phyloP scores from a whole-genome alignment of 1,140 invertebrate genomes.

The Lasioglossum baleicum region DNA sequence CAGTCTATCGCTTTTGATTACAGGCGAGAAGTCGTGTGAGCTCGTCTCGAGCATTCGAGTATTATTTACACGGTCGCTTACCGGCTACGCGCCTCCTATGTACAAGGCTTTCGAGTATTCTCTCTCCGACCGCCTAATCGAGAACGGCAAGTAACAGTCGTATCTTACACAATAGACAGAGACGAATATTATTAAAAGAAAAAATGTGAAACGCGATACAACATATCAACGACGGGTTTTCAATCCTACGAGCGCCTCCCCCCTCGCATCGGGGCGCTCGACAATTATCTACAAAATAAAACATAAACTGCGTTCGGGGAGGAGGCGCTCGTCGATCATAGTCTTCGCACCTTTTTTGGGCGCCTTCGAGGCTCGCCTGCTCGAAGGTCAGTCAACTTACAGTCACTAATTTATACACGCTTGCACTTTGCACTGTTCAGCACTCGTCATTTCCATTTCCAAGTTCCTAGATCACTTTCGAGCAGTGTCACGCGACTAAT shows the following conservation, averaged over 20 bases:
- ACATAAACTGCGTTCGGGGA: conserved; percentile 9
- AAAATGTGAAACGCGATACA: background rate
- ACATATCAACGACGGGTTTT: background rate
- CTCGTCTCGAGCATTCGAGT: conserved; percentile 25
- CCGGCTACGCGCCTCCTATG: conserved; percentile 41
- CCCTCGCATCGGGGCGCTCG: conserved; percentile 3
- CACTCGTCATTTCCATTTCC: background rate
- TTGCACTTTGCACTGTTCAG: no score
- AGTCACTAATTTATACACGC: conserved; percentile 56
- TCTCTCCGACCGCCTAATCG: conserved; percentile 16
- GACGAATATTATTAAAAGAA: background rate
- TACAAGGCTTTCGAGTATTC: conserved; percentile 53
- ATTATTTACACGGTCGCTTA: conserved; percentile 61
- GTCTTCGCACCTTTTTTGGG: conserved; percentile 3
- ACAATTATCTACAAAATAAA: conserved; percentile 41
- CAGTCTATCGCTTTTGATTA: conserved; percentile 63
- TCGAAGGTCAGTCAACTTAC: conserved; percentile 42
- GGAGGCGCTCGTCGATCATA: conserved; percentile 33
- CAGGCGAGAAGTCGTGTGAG: conserved; percentile 28
- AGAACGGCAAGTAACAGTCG: conserved; percentile 23
- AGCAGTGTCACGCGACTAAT: conserved; percentile 31
- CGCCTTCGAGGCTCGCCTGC: conserved; percentile 21
- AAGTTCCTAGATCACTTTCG: no score
- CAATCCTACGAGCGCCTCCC: conserved; percentile 29
- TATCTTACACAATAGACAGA: conserved; percentile 30